Conservation (phyloP, 2,888 invertebrate species). For the Sminthurides aquaticus region DNA sequence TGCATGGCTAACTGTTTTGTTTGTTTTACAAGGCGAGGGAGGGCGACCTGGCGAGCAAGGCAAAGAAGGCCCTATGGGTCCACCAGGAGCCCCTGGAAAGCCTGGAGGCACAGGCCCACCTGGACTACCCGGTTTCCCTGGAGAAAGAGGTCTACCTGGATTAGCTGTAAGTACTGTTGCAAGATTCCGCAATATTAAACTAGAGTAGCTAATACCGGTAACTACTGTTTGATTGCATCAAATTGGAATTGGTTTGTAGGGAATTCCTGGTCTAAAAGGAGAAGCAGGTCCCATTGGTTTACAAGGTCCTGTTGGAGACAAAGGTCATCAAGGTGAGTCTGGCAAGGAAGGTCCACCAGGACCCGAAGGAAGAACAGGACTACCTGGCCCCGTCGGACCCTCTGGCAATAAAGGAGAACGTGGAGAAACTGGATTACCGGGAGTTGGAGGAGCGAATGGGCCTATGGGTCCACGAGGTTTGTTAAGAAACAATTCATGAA, state of each 20-base stretch:
- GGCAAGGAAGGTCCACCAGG: slow-evolving; percentile 69
- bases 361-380: slow-evolving; percentile 60
- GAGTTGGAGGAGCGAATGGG: slow-evolving; percentile 70
- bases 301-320: slow-evolving; percentile 65
- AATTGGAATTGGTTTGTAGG: slow-evolving; percentile 45
- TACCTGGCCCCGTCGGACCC: slow-evolving; percentile 61
- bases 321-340: slow-evolving; percentile 64
- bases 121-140: slow-evolving; percentile 69
- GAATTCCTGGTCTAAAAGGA: slow-evolving; percentile 62
- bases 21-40: slow-evolving; percentile 29
- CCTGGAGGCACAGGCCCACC: slow-evolving; percentile 47
- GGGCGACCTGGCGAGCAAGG: slow-evolving; percentile 55
- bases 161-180: slow-evolving; percentile 51
- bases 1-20: not conserved
- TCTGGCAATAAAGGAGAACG: slow-evolving; percentile 43
- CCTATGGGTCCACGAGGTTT: slow-evolving; percentile 63
- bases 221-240: not conserved
- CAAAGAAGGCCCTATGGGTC: slow-evolving; percentile 48
- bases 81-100: slow-evolving; percentile 48
- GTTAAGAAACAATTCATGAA: not conserved
- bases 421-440: slow-evolving; percentile 52
- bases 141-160: slow-evolving; percentile 70
- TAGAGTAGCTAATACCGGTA: not conserved
- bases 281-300: slow-evolving; percentile 63
- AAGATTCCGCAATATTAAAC: not conserved